phyloP scores from a whole-genome alignment of 2,113 vertebrate genomes.

The Coturnix japonica region DNA sequence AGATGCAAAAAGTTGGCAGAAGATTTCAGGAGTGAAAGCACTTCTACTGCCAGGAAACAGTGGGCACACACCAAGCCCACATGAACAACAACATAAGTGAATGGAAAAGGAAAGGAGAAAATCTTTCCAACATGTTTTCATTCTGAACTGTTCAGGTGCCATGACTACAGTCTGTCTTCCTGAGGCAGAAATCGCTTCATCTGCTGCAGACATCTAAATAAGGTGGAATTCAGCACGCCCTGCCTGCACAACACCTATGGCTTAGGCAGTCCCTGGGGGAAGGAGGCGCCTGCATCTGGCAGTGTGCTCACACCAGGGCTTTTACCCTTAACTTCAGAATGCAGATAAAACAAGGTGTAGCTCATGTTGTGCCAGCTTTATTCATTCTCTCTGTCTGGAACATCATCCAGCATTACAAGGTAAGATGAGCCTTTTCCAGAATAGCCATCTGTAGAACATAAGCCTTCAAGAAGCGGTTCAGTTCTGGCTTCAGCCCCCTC shows the following conservation, averaged over 20 bases:
- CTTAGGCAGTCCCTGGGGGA: not conserved
- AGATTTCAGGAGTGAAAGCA: not conserved
- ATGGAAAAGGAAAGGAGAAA: not conserved
- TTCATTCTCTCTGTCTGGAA: slow-evolving; percentile 45
- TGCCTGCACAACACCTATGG: fast-evolving
- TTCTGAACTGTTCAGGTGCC: not conserved
- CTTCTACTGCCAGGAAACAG: not conserved
- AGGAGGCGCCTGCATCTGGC: not conserved
- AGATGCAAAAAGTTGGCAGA: not conserved
- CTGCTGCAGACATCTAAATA: not conserved
- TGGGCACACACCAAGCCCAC: not conserved
- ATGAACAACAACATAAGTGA: not conserved
- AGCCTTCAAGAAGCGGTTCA: not conserved
- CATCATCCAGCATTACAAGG: not conserved
- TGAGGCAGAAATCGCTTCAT: not conserved
- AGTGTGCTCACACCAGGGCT: not conserved
- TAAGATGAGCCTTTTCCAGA: slow-evolving; percentile 24
- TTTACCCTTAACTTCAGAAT: too few species aligned
- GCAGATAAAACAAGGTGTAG: not conserved
- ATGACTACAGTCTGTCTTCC: not conserved
- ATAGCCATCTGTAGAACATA: slow-evolving; percentile 36
- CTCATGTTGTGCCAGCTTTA: slow-evolving; percentile 20
- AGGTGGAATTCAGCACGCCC: not conserved
- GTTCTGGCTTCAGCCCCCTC: not conserved
- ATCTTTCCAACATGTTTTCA: not conserved